These are phyloP conservation scores for Napeogenes inachia DNA, from an alignment of 2,888 invertebrate species.

Conservation along the genomic window DNA sequence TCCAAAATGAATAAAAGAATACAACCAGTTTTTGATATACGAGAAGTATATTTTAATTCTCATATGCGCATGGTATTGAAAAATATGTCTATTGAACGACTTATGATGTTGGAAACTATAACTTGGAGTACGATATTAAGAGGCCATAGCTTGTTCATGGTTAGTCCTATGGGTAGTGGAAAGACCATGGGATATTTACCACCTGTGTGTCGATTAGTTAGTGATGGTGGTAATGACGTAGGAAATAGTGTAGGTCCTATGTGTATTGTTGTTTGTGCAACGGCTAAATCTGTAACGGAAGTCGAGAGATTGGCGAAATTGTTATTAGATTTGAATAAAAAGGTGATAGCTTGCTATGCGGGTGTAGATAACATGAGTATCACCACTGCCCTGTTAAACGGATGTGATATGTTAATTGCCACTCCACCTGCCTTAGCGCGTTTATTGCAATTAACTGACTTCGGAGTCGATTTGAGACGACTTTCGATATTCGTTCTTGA, in stretches of 20 bases:
- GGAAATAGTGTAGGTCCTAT: conserved; percentile 77
- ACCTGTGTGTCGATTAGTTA: conserved; percentile 79
- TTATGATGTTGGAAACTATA: conserved; percentile 80
- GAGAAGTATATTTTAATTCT: conserved; percentile 53
- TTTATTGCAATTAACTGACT: conserved; percentile 54
- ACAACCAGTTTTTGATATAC: conserved; percentile 45
- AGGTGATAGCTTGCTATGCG: conserved; percentile 58
- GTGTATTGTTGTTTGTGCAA: conserved; percentile 81
- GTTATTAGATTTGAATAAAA: conserved; percentile 54
- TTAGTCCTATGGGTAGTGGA: conserved; percentile 79
- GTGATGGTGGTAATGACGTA: conserved; percentile 52
- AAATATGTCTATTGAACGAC: conserved; percentile 51
- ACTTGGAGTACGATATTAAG: conserved; percentile 83
- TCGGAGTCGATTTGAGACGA: conserved; percentile 77
- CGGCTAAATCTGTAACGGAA: conserved; percentile 73
- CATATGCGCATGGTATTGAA: conserved; percentile 50
- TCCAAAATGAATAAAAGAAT: conserved; percentile 55
- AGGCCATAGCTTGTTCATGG: conserved; percentile 80
- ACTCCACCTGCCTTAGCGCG: conserved; percentile 79
- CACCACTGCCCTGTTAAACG: conserved; percentile 74
- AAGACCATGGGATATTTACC: conserved; percentile 85
- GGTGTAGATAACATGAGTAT: conserved; percentile 58
- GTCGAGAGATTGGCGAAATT: conserved; percentile 60
- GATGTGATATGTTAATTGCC: conserved; percentile 83
- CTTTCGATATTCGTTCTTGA: conserved; percentile 83